Base-by-base conservation (phyloP, 2,888 invertebrate genomes). In the Nomada flava region DNA sequence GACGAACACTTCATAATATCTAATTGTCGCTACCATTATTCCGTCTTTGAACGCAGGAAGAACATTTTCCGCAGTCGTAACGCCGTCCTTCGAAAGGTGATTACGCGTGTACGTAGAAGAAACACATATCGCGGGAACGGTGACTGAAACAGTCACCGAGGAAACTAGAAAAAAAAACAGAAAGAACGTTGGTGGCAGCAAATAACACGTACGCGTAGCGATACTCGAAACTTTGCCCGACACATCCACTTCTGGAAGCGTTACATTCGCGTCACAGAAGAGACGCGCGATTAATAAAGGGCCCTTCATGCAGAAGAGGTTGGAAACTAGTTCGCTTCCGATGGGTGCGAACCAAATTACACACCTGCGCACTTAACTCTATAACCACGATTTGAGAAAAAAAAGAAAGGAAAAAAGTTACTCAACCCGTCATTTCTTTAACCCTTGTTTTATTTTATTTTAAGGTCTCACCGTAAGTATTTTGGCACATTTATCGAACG, bases 151-250 rank as follows among this genome's bases (percentile, higher is more conserved):
- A 67, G 72, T 76, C 44, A 69, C 68, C 72, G 67, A 36, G 36
- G 7, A 36, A 36, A 36, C 36, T 7, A 52, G 50, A 42, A 59
- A 67, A 64, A 52, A 59, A 69, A 60, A 29, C 67, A 63, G 69
- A 64, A 67, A 69, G 86, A 80, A 89, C 89, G 91, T 91, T 92
- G 92, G 92, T 92, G 92, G 92, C 92, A 92, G 92, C 92, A 92
- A 92, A 92, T 92, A 91, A 91, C 92, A 92, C 92, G 91, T 92
- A 83, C 78, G 68, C n/a, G 72, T 57, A 72, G 76, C 60, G 62
- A 47, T 68, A 82, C 52, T 63, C 77, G 83, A 79, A 72, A 76
- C 74, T 74, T 86, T 70, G 15, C 55, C 72, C 80, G 75, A 74
- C 64, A 60, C 57, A 71, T 59, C 73, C 63, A 70, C 20, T 70